Evolutionary conservation across 2,797 vertebrate genomes (phyloP).

Genomic region (Pangasius krempfi): DNA sequence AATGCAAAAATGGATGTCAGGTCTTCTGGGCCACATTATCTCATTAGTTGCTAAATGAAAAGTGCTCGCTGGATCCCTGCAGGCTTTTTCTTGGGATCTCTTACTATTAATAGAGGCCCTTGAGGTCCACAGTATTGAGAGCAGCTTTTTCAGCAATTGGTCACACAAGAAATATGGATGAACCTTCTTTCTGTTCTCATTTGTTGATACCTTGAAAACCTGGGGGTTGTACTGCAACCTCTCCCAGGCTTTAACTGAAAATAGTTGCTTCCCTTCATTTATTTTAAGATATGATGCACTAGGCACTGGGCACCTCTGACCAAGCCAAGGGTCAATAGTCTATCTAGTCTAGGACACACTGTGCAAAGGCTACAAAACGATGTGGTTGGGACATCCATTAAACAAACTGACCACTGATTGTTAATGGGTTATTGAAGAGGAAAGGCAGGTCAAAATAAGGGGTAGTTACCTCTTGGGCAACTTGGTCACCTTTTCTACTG

Average conservation of each 20-base stretch:
- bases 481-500: neutral
- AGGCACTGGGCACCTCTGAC: neutral
- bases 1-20: conserved; percentile 1
- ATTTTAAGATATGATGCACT: neutral
- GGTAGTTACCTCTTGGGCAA: too few species aligned
- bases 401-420: neutral
- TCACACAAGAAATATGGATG: neutral
- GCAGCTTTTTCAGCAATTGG: neutral
- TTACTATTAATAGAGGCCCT: neutral
- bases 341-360: neutral
- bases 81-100: neutral
- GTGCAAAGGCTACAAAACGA: neutral
- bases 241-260: neutral
- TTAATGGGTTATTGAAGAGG: neutral
- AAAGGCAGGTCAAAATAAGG: neutral
- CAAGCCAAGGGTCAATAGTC: neutral
- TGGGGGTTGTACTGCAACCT: neutral
- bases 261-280: neutral
- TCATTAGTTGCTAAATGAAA: conserved; percentile 7
- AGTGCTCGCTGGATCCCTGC: neutral
- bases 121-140: neutral
- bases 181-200: neutral
- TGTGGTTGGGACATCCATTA: neutral
- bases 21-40: neutral
- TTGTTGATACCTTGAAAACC: neutral